Evolutionary conservation across 1,140 invertebrate species (phyloP).

Genomic region (Dysdera silvatica): DNA sequence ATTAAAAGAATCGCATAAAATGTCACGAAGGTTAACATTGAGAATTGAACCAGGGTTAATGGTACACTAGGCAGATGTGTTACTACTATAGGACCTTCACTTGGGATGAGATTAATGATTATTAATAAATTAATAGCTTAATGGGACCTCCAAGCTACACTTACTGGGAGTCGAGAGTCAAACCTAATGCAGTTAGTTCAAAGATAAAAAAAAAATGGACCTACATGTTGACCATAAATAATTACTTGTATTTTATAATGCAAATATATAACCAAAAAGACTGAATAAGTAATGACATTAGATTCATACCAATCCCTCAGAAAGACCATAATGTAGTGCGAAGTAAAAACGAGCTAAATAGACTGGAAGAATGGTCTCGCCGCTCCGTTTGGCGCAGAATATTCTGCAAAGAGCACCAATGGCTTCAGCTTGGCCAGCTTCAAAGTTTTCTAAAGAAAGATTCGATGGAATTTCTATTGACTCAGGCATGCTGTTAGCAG

Average conservation of each 20-base stretch:
- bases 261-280: slow-evolving; percentile 1
- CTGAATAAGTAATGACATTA: background rate
- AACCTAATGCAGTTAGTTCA: slow-evolving; percentile 22
- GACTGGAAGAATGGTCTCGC: slow-evolving; percentile 85
- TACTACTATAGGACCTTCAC: too few relatives aligned
- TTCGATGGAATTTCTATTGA: slow-evolving; percentile 31
- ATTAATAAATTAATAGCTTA: too few relatives aligned
- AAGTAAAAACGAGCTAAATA: slow-evolving; percentile 93
- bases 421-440: slow-evolving; percentile 85
- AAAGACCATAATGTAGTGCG: slow-evolving; percentile 76
- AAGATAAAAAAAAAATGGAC: slow-evolving; percentile 2
- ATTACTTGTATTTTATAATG: too few relatives aligned
- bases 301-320: slow-evolving; percentile 34
- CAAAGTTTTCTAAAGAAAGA: slow-evolving; percentile 43
- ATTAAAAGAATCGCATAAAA: too few relatives aligned
- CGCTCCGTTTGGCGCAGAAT: slow-evolving; percentile 91
- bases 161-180: too few relatives aligned
- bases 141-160: too few relatives aligned
- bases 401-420: slow-evolving; percentile 89
- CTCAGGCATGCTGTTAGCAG: slow-evolving; percentile 20
- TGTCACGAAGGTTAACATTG: too few relatives aligned
- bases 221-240: too few relatives aligned
- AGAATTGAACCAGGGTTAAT: too few relatives aligned
- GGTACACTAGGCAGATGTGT: too few relatives aligned
- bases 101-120: too few relatives aligned